Base-by-base conservation (phyloP, 2,113 vertebrate genomes). In the Microtus richardsoni region DNA sequence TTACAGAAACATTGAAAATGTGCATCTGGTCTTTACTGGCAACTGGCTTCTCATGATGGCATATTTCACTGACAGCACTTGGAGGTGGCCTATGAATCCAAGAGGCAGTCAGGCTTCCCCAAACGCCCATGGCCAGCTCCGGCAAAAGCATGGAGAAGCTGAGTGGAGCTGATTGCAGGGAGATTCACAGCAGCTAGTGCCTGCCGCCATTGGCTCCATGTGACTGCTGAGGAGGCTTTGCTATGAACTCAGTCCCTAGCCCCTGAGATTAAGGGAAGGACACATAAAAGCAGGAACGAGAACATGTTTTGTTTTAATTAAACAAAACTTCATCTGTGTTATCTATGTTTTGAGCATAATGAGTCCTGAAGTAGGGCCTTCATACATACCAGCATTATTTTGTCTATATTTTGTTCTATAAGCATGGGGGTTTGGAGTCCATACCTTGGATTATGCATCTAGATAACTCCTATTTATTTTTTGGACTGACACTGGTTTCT, bases 11-110 rank as follows among this genome's bases (percentile, higher is more conserved):
- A 17, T 1, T 96, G 96, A 97, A 70, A 96, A 84, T 13, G 33
- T 94, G 71, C 92, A 96, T 95, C 92, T 97, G 97, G 77, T 85
- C 44, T 96, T 79, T 83, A 64, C 88, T 92, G 71, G 95, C 88
- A 83, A 11, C 3, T 74, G 44, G 73, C 11, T 86, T 33, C 33
- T 92, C 14, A 13, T 52, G 93, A 97, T 82, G 93, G 79, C 30
- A 24, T 91, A 89, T 62, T 95, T 97, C 91, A 82, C 83, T 95
- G 73, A 62, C 36, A 84, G 91, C 47, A 54, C 49, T 93, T 73
- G 73, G 83, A 86, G 54, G 68, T 44, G 78, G 85, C 73, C n/a
- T 68, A 33, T 78, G 96, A 92, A 78, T 82, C 71, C 49, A 64
- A 74, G 77, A 58, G 94, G 82, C 58, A 13, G 21, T 22, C 39